These are phyloP conservation scores for Bhutanitis thaidina DNA, from an alignment of 2,888 invertebrate genomes.

Conservation along the genomic window DNA sequence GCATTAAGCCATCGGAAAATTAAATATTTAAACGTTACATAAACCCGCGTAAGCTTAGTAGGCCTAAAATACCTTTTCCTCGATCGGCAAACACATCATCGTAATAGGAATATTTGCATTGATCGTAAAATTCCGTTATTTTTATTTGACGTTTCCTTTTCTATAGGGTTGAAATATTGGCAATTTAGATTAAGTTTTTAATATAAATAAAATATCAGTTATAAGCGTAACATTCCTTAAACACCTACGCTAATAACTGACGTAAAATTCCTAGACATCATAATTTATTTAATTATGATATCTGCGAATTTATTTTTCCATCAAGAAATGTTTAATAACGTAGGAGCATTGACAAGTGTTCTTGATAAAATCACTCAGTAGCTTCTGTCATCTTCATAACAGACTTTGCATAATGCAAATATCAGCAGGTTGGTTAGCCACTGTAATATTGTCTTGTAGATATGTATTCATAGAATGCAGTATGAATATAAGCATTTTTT, in stretches of 20 bases:
- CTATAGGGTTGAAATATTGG: constrained; percentile 5
- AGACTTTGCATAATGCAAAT: constrained; percentile 10
- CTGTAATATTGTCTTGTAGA: constrained; percentile 2
- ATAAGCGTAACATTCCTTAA: too few species aligned
- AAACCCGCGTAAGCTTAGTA: constrained; percentile 2
- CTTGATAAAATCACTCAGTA: constrained; percentile 7
- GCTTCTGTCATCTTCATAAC: constrained; percentile 6
- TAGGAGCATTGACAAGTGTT: not conserved
- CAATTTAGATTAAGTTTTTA: too few species aligned
- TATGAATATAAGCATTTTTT: too few species aligned
- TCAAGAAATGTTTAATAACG: too few species aligned
- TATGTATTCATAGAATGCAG: too few species aligned
- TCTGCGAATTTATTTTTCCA: too few species aligned
- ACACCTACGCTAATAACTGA: too few species aligned
- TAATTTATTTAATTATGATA: too few species aligned
- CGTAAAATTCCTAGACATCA: too few species aligned
- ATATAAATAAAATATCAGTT: too few species aligned
- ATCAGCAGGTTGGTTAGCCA: not conserved
- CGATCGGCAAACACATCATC: constrained; percentile 3
- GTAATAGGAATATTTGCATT: constrained; percentile 7
- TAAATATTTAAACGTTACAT: not conserved
- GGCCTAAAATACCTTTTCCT: not conserved
- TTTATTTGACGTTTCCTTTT: constrained; percentile 11
- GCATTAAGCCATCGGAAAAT: not conserved
- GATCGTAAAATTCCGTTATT: constrained; percentile 11